Evolutionary conservation across 2,888 invertebrate genomes (phyloP).

Genomic region (Polyommatus icarus): DNA sequence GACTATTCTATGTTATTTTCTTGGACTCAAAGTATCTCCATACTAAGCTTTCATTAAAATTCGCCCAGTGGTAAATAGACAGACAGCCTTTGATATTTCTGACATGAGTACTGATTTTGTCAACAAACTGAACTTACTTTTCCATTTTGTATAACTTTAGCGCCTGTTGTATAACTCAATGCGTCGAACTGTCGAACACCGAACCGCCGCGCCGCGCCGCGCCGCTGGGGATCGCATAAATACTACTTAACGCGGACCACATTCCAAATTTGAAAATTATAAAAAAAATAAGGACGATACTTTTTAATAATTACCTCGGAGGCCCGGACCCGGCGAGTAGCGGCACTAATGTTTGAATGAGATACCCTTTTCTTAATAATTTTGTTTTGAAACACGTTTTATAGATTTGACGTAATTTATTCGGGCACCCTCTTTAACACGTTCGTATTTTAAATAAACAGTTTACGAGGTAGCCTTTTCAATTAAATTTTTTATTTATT

Average conservation of each 20-base stretch:
- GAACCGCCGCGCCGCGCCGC: constrained; percentile 60
- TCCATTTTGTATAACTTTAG: background rate
- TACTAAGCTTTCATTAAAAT: too few species aligned
- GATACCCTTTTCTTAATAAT: constrained; percentile 68
- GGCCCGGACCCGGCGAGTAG: constrained; percentile 60
- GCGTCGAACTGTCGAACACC: constrained; percentile 34
- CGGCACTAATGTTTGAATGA: constrained; percentile 76
- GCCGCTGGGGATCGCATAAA: constrained; percentile 76
- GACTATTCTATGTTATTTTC: background rate
- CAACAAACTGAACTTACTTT: background rate
- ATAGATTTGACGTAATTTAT: constrained; percentile 75
- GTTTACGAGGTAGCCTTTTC: constrained; percentile 43
- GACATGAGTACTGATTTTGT: background rate
- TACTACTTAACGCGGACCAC: constrained; percentile 75
- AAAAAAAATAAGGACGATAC: constrained; percentile 57
- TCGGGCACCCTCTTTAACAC: constrained; percentile 58
- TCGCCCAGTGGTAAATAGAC: too few species aligned
- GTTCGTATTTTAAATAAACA: constrained; percentile 53
- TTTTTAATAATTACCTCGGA: constrained; percentile 73
- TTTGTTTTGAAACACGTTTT: constrained; percentile 72
- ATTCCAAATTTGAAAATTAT: constrained; percentile 65
- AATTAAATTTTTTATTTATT: constrained; percentile 38
- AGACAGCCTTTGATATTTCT: background rate
- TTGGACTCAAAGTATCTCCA: background rate
- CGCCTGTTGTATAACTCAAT: constrained; percentile 34